Evolutionary conservation across 2,888 invertebrate genomes (phyloP), one percentile per base, ranked within the genome.

Genomic region (Parochlus steinenii): DNA sequence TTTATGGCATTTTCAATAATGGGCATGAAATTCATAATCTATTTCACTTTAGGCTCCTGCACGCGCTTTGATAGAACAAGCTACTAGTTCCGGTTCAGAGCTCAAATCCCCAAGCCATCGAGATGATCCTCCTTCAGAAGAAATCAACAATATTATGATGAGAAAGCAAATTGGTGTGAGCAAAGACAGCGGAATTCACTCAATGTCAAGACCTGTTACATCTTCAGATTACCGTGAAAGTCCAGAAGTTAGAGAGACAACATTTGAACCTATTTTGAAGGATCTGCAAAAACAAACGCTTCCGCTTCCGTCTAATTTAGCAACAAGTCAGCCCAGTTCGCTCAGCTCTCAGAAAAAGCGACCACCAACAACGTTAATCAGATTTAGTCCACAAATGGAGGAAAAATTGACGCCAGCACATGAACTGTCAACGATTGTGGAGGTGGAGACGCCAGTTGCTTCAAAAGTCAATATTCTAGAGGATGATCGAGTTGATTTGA

Each of bases 371-470:
- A 24, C 14, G 24, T 18, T 33, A 10, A 38, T 26, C 16, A 27
- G 31, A 3, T 25, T 37, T 11, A 58, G 55, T 41, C 58, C 58
- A 2, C 52, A 56, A 27, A 36, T 56, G n/a, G 43, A 48, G 4
- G 16, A 32, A 3, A 52, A 52, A 25, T 53, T 55, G 4, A 27
- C 49, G 24, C 52, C 48, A 8, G n/a, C n/a, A 0, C 74, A 74
- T 46, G 74, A 75, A 50, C 53, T 75, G 27, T 75, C 75, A 6
- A 74, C 74, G 3, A 75, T 75, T 27, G 54, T 70, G 2, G 75
- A 76, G 54, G 69, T 74, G 3, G 75, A 75, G 43, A 74, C 74
- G 1, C 73, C 74, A 1, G 65, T 64, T 44, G 71, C 73, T 37
- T 56, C 62, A n/a, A 39, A 39, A 31, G 10, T 42, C 6, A 40